A percentile compares a stretch with the other conserved stretches of the same genome.
Evolutionary conservation across 2,797 vertebrate species (phyloP).

Genomic region (Tangara arthus): DNA sequence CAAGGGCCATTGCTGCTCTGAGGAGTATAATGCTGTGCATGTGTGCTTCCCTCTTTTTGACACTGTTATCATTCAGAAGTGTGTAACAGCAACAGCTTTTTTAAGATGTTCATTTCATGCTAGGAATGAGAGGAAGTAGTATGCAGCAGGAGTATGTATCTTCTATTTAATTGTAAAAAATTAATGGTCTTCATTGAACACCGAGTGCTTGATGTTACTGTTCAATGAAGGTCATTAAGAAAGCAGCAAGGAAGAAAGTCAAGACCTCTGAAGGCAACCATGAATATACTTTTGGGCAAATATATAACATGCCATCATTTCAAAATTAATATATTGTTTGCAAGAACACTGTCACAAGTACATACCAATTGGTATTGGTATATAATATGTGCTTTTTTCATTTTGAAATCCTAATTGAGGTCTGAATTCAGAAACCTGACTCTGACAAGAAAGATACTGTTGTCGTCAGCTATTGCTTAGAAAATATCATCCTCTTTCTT

Average conservation of each 20-base stretch:
- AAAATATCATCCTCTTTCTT: conserved; percentile 67
- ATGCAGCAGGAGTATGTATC: conserved; percentile 14
- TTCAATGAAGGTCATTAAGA: conserved; percentile 13
- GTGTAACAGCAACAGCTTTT: neutral
- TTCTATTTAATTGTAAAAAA: conserved; percentile 56
- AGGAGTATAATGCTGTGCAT: fast-evolving
- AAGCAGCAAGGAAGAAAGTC: conserved; percentile 38
- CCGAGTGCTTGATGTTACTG: neutral
- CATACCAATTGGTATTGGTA: neutral
- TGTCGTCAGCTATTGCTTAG: conserved; percentile 61
- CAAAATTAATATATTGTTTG: conserved; percentile 38
- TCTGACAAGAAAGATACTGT: conserved; percentile 59
- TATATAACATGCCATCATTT: neutral
- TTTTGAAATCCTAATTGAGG: conserved; percentile 72
- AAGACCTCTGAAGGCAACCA: conserved; percentile 23
- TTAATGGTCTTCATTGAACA: neutral
- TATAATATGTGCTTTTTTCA: conserved; percentile 48
- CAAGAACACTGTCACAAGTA: neutral
- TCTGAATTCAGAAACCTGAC: conserved; percentile 72
- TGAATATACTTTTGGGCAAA: conserved; percentile 16
- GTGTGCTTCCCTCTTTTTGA: neutral
- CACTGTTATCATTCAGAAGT: neutral
- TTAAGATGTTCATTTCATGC: conserved; percentile 45
- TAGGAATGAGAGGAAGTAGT: conserved; percentile 27
- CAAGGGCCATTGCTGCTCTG: neutral